Conservation (phyloP, 2,113 vertebrate genomes). For the Sebastes fasciatus region DNA sequence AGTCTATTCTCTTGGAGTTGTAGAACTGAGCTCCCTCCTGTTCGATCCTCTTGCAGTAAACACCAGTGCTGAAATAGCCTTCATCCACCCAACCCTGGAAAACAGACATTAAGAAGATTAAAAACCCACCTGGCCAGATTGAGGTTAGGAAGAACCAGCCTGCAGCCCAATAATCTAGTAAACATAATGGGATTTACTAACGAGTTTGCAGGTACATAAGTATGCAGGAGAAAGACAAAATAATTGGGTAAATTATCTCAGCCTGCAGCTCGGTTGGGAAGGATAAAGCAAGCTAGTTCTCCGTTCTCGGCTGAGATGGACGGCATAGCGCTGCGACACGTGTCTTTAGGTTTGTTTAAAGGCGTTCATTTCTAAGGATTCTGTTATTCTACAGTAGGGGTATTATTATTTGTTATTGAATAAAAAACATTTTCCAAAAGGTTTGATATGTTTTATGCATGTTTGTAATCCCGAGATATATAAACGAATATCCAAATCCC, state of each 20-base stretch:
- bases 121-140: conserved; percentile 24
- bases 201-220: not conserved
- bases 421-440: too few species aligned
- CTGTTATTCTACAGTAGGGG: too few species aligned
- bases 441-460: too few species aligned
- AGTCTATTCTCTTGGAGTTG: conserved; percentile 91
- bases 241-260: not conserved
- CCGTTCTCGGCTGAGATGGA: too few species aligned
- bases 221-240: not conserved
- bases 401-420: too few species aligned
- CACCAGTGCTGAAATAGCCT: conserved; percentile 90
- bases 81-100: conserved; percentile 91
- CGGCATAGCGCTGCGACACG: too few species aligned
- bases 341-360: too few species aligned
- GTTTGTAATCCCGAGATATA: too few species aligned
- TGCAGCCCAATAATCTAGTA: conserved; percentile 3
- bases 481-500: too few species aligned
- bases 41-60: conserved; percentile 90
- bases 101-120: conserved; percentile 51
- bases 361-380: too few species aligned
- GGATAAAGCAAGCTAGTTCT: too few species aligned
- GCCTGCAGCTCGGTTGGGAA: too few species aligned
- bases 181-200: conserved; percentile 8
- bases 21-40: conserved; percentile 89
- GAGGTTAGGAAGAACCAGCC: conserved; percentile 7